Conservation (phyloP, 2,888 invertebrate species). For the Amphipoea oculea region DNA sequence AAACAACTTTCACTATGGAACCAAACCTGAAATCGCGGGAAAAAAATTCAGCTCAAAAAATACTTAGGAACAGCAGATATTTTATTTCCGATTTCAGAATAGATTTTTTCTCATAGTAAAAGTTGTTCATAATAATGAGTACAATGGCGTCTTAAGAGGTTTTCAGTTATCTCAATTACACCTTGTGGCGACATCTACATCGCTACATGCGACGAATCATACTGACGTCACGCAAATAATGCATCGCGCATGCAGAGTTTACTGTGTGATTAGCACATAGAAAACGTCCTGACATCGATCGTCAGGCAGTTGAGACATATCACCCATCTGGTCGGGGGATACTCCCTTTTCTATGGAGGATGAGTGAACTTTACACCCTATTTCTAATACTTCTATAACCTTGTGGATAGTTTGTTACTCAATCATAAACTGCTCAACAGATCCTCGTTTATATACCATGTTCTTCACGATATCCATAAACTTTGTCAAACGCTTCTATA, state of each 20-base stretch:
- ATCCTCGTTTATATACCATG: neutral
- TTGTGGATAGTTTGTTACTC: neutral
- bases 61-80: neutral
- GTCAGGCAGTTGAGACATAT: neutral
- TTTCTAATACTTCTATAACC: neutral
- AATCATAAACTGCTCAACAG: neutral
- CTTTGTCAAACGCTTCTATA: too few species aligned
- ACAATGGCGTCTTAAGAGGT: neutral
- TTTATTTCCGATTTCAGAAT: neutral
- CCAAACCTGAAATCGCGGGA: neutral
- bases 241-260: neutral
- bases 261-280: neutral
- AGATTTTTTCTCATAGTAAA: neutral
- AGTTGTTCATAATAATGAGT: too few species aligned
- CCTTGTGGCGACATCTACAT: neutral
- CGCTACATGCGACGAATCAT: neutral
- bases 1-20: neutral
- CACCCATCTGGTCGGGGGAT: neutral
- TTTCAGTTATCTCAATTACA: neutral
- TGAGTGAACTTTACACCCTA: neutral
- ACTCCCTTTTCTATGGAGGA: neutral
- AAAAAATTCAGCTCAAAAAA: neutral
- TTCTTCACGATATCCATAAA: too few species aligned
- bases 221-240: neutral
- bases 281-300: neutral